phyloP scores from a whole-genome alignment of 2,888 invertebrate genomes.

The Oeneis ivallda region DNA sequence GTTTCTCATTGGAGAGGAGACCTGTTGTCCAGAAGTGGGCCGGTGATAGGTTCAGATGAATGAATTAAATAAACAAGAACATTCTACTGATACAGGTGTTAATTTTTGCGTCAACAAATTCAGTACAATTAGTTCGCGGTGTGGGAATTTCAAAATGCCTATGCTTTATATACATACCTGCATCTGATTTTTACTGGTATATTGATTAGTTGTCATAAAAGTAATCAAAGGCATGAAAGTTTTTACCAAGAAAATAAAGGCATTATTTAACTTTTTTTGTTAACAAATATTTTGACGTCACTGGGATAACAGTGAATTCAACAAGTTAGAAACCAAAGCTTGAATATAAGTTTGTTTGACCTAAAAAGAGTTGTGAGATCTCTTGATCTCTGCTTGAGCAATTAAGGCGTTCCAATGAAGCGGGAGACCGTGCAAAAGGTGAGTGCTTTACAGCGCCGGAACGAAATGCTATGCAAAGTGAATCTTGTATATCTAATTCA shows the following conservation, averaged over 20 bases:
- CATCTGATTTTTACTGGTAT: too few relatives aligned
- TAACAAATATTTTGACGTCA: background rate
- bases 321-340: constrained; percentile 9
- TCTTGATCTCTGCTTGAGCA: constrained; percentile 38
- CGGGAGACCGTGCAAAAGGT: constrained; percentile 28
- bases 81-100: too few relatives aligned
- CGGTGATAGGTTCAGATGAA: too few relatives aligned
- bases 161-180: background rate
- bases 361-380: constrained; percentile 37
- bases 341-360: constrained; percentile 32
- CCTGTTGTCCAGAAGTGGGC: too few relatives aligned
- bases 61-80: too few relatives aligned
- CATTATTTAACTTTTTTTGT: background rate
- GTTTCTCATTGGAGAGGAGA: too few relatives aligned
- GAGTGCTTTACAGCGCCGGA: constrained; percentile 18
- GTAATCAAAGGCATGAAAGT: too few relatives aligned
- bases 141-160: background rate
- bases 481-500: constrained; percentile 19
- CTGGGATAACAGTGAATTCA: background rate
- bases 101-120: too few relatives aligned
- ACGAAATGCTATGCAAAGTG: constrained; percentile 18
- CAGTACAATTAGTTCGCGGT: too few relatives aligned
- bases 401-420: constrained; percentile 37
- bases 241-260: too few relatives aligned
- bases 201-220: too few relatives aligned